Evolutionary conservation across 64 coral and sea anemone genomes (phyloP).

Genomic region (Stichodactyla helianthus): DNA sequence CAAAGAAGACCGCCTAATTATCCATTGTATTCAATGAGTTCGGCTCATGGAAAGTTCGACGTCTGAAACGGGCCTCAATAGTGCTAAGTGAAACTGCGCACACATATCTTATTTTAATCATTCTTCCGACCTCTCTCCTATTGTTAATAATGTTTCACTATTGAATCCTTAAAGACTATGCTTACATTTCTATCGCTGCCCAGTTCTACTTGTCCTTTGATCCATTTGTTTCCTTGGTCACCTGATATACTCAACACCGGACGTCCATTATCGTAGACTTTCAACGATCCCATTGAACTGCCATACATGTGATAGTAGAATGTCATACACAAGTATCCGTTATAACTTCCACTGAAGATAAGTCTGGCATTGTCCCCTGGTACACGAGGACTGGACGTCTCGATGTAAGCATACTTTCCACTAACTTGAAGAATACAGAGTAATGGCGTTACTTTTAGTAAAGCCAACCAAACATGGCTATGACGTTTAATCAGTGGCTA

Average conservation of each 20-base stretch:
- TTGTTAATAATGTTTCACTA: neutral
- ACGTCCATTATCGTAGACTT: neutral
- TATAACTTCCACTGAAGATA: neutral
- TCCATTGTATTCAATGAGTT: no score
- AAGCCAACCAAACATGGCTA: no score
- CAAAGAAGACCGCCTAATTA: no score
- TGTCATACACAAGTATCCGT: neutral
- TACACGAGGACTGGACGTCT: conserved; percentile 6
- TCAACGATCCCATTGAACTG: neutral
- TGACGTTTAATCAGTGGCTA: neutral
- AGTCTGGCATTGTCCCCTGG: neutral
- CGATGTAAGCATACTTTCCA: conserved; percentile 17
- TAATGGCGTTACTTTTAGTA: neutral
- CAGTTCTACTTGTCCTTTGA: neutral
- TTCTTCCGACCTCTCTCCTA: no score
- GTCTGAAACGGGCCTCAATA: no score
- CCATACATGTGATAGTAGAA: conserved; percentile 32
- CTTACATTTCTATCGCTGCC: conserved; percentile 3
- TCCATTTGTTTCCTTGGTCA: neutral
- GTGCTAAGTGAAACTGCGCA: no score
- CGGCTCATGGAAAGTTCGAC: no score
- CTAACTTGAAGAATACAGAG: neutral
- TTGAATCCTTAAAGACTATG: neutral
- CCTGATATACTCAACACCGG: neutral
- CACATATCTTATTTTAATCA: no score